Evolutionary conservation across 2,888 invertebrate species (phyloP), one percentile per base, ranked within the genome.

Genomic region (Laspeyria flexula): DNA sequence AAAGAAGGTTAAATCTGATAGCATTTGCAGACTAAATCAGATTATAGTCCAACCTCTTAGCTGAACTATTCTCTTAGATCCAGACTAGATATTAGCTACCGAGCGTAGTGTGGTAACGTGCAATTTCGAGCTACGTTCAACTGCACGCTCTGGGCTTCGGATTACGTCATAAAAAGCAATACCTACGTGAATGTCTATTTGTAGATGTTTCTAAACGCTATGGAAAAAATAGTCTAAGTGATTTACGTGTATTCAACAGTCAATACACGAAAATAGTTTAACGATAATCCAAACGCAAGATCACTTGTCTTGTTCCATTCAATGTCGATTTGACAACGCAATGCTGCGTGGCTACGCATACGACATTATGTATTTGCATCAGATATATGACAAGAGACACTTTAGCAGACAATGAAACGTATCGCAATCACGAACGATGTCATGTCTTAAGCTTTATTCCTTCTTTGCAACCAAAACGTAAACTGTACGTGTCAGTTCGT

Each of bases 211-310:
- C 73, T 73, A 69, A 77, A 79, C 71, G 77, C 68, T 60, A 79
- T 68, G 73, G 77, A 86, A 87, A 83, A 87, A 87, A 86, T 85
- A 83, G 74, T 75, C 62, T 73, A 79, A 80, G 77, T 81, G 88
- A 85, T 88, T 88, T 85, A 88, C 82, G 81, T 75, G 72, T 76
- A 79, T 75, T 79, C 73, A 80, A 74, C 77, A 73, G 73, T 73
- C 72, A 76, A 78, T 82, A 71, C 62, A 77, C 82, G 71, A 75
- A 88, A 88, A 89, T 88, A 89, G 86, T 77, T 87, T 84, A 77
- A 85, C 81, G 83, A 86, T 83, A 79, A 79, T 77, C 62, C 66
- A 78, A 81, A 81, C 77, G 81, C 77, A 79, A 79, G 69, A 70
- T 64, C 56, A 50, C 56, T 64, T 63, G 55, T 51, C 56, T 64